phyloP scores from a whole-genome alignment of 2,113 vertebrate species.

The Onychorhynchus coronatus region DNA sequence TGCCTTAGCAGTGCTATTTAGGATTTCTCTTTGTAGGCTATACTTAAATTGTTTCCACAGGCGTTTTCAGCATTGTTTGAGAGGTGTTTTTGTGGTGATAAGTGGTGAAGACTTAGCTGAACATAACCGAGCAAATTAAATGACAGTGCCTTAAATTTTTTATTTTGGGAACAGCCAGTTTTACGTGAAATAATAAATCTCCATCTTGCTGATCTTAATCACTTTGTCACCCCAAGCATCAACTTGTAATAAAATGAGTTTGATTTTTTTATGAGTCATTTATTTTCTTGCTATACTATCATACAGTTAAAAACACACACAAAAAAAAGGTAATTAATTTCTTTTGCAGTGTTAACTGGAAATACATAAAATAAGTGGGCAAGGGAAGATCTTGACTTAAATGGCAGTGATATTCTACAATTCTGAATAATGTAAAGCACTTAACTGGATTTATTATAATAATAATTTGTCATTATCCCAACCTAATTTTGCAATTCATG shows the following conservation, averaged over 20 bases:
- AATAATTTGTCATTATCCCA: neutral
- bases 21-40: neutral
- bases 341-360: no score
- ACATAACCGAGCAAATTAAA: neutral
- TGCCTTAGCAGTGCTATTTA: neutral
- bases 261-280: neutral
- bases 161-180: neutral
- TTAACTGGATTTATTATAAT: neutral
- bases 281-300: neutral
- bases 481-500: neutral
- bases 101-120: neutral
- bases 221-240: neutral
- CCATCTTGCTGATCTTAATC: neutral
- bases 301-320: neutral
- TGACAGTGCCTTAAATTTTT: neutral
- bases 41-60: neutral
- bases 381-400: neutral
- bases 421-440: neutral
- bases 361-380: no score
- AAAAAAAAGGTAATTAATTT: no score
- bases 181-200: neutral
- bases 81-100: neutral
- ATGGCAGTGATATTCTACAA: neutral
- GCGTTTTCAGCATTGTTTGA: neutral
- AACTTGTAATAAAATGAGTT: neutral